Evolutionary conservation across 1,140 invertebrate species (phyloP), one percentile per base, ranked within the genome.

Genomic region (Drosophila tristis): DNA sequence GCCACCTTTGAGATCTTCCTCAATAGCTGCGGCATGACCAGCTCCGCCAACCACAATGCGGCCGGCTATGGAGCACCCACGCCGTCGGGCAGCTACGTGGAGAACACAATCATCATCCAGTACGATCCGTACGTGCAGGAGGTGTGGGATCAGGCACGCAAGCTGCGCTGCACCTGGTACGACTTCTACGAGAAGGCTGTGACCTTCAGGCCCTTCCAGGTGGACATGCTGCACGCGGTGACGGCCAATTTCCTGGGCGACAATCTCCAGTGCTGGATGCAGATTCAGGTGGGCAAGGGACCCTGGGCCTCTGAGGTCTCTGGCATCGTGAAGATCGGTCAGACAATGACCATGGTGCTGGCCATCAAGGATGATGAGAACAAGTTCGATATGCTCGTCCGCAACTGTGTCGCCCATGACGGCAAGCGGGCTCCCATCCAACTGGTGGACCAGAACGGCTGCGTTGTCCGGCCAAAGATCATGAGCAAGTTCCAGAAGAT

Each of bases 401-500:
- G 97, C 35, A 98, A 98, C 92, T 98, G 97, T 91, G 97, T 98
- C 5, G 97, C 97, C 58, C 97, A 98, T 72, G 97, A 98, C 87
- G 97, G 97, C 20, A 98, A 98, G 92, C 94, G 97, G 51, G 96
- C 97, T 15, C 97, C 97, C 1, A 98, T 98, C 61, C 97, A 98
- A 92, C 92, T 98, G 44, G 97, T 98, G 5, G 97, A 98, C 91
- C 96, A 97, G 76, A 96, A 97, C 64, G 97, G 97, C 26, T 98
- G 97, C 89, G 97, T 98, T 0, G 96, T 97, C 2, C 93, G 97
- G 81, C 97, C 97, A 3, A 98, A 98, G 91, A 97, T 98, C 61
- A 98, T 98, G 97, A 96, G 95, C 72, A 96, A 96, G 92, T 98
- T 98, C 95, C 97, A 98, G 76, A 98, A 98, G 93, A 97, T 98